These are phyloP conservation scores for Choristoneura fumiferana DNA, from an alignment of 1,140 invertebrate species.

Conservation along the genomic window DNA sequence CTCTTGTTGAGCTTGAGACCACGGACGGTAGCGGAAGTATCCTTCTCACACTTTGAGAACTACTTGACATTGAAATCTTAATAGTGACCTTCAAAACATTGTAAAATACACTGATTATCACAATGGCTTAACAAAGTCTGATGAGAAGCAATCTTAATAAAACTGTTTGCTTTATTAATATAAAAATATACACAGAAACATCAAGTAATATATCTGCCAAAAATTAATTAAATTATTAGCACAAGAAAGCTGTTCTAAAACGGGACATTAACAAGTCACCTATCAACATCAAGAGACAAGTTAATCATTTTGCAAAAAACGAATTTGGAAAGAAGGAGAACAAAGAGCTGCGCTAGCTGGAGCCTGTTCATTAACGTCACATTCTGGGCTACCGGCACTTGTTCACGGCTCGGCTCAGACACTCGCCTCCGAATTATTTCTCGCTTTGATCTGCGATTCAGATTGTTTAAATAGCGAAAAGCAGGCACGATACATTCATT, in stretches of 20 bases:
- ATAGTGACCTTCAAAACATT: neutral
- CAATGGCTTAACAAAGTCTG: no score
- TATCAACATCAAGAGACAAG: constrained; percentile 28
- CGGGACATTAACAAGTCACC: constrained; percentile 17
- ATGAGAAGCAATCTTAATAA: no score
- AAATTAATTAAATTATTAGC: neutral
- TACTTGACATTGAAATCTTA: constrained; percentile 4
- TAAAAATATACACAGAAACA: neutral
- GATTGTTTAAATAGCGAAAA: constrained; percentile 23
- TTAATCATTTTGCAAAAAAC: constrained; percentile 22
- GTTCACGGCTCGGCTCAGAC: constrained; percentile 1
- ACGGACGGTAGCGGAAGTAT: neutral
- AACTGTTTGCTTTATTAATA: no score
- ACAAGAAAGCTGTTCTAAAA: constrained; percentile 1
- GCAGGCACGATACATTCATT: constrained; percentile 5
- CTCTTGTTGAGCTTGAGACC: neutral
- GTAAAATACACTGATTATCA: neutral
- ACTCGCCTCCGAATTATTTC: constrained; percentile 18
- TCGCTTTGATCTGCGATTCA: constrained; percentile 31
- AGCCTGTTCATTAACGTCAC: constrained; percentile 32
- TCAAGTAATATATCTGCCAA: no score
- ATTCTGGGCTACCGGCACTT: constrained; percentile 22
- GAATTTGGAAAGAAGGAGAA: constrained; percentile 13
- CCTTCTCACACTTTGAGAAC: neutral
- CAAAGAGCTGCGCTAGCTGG: constrained; percentile 18